phyloP scores from a whole-genome alignment of 2,797 vertebrate genomes.

The Glyptemys insculpta region DNA sequence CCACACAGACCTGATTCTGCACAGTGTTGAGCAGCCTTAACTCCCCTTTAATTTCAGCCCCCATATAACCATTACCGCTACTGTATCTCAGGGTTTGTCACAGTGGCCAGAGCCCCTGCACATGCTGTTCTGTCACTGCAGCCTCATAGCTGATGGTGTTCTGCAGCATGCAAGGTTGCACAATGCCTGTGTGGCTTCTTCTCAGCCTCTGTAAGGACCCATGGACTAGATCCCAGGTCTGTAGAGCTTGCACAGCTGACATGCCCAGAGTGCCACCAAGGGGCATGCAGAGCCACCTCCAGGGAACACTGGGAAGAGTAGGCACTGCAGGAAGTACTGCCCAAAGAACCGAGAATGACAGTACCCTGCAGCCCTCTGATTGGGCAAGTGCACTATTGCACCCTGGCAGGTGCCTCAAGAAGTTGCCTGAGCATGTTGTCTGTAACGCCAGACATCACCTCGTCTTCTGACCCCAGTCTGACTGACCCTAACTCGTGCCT shows the following conservation, averaged over 20 bases:
- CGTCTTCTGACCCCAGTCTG: no score
- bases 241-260: not conserved
- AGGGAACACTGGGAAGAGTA: not conserved
- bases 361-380: not conserved
- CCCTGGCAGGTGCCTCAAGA: not conserved
- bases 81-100: not conserved
- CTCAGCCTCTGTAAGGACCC: not conserved
- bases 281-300: not conserved
- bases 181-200: not conserved
- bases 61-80: no score
- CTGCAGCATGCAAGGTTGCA: not conserved
- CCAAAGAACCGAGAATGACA: not conserved
- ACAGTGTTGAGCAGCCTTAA: not conserved
- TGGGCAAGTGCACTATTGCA: not conserved
- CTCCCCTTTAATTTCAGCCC: not conserved
- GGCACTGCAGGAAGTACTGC: not conserved
- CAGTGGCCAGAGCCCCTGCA: not conserved
- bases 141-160: not conserved
- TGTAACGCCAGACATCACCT: not conserved
- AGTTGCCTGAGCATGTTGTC: not conserved
- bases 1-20: not conserved
- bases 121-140: not conserved
- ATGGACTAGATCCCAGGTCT: not conserved
- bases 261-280: not conserved
- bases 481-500: no score